phyloP scores from a whole-genome alignment of 2,797 vertebrate species.

The Sphaeramia orbicularis region DNA sequence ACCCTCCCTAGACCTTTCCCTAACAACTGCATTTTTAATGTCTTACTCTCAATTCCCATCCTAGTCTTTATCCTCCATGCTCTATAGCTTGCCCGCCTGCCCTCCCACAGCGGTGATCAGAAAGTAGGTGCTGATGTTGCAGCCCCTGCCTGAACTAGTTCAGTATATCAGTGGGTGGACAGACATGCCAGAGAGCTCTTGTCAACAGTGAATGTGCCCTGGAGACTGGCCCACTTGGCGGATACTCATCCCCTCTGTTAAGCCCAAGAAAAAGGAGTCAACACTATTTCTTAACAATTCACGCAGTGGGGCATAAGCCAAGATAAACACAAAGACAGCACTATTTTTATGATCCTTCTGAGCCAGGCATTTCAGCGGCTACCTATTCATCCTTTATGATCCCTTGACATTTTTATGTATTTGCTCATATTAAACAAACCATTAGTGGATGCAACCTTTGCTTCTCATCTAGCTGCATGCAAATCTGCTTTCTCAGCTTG shows the following conservation, averaged over 20 bases:
- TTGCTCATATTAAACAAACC: conserved; percentile 53
- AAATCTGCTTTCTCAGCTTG: background rate
- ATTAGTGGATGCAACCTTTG: conserved; percentile 36
- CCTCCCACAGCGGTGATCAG: conserved; percentile 71
- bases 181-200: conserved; percentile 63
- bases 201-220: conserved; percentile 64
- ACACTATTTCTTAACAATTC: conserved; percentile 54
- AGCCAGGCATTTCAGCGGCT: conserved; percentile 29
- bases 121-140: conserved; percentile 78
- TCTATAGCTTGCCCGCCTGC: conserved; percentile 55
- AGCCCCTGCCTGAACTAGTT: conserved; percentile 62
- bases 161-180: conserved; percentile 73
- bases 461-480: conserved; percentile 16
- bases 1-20: conserved; percentile 10
- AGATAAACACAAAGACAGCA: conserved; percentile 62
- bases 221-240: conserved; percentile 61
- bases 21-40: conserved; percentile 54
- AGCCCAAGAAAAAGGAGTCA: conserved; percentile 50
- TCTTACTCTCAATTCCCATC: conserved; percentile 60
- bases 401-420: conserved; percentile 36
- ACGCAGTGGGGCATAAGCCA: conserved; percentile 45
- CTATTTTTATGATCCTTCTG: conserved; percentile 66
- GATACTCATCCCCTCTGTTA: conserved; percentile 56
- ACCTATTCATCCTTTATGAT: conserved; percentile 39
- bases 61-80: conserved; percentile 66